Evolutionary conservation across 1,140 invertebrate genomes (phyloP), one percentile per base, ranked within the genome.

Genomic region (Mamestra configurata): DNA sequence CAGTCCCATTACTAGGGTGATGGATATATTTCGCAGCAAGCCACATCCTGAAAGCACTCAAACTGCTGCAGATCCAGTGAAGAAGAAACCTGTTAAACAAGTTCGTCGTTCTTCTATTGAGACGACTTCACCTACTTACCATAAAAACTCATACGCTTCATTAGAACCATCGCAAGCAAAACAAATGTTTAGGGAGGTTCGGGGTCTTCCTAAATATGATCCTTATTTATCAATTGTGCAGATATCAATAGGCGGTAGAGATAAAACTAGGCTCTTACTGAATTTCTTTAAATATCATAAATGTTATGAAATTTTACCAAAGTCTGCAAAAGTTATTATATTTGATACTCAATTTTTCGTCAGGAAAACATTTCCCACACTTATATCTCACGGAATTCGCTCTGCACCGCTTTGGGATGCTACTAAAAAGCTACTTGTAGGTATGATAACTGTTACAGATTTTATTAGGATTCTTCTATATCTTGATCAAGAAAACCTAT

Each of bases 201-300:
- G 93, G 57, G 93, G 93, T 51, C 83, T 95, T 49, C 93, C 93
- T 18, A 95, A 93, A 85, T 94, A 93, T 83, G 93, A 95, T 80
- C 93, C 93, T 37, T 95, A 94, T 84, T 88, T 95, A 84, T 95
- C 93, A 37, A 94, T 95, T 84, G 93, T 95, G 31, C 93, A 95
- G 90, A 95, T 95, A 85, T 95, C 93, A 46, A 80, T 95, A 79
- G 93, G 93, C 37, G 93, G 93, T 64, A 85, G 93, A 81, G 93
- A 95, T 82, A 95, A 95, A 84, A 94, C 93, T n/a, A 89, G 92
- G 76, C 84, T 95, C 31, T 86, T 95, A 79, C 87, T 95, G 80
- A 95, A 95, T 84, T 95, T 95, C 83, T 95, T 95, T 81, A 95
- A 93, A 80, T 95, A 94, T 81, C 93, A 95, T 80, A 93, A 93